Conservation (phyloP, 1,140 invertebrate genomes). For the Drosophila kanapiae region DNA sequence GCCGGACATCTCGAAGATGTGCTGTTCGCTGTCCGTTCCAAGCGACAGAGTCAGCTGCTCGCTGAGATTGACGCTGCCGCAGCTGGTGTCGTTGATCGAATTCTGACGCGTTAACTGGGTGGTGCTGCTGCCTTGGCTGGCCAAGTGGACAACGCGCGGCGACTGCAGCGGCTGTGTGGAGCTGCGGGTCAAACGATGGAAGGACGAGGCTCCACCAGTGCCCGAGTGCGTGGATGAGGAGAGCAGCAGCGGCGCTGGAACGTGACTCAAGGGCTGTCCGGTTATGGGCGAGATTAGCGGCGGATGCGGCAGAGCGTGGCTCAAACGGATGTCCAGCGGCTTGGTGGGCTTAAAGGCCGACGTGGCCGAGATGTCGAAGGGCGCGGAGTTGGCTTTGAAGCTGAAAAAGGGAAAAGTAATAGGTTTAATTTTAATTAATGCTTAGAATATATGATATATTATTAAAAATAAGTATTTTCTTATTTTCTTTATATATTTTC, state of each 20-base stretch:
- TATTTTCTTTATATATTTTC: too few species aligned
- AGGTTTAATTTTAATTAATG: not conserved
- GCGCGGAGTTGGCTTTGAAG: constrained; percentile 80
- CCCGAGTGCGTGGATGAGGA: constrained; percentile 64
- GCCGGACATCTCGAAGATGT: constrained; percentile 83
- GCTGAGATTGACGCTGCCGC: constrained; percentile 57
- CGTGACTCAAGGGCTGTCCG: constrained; percentile 69
- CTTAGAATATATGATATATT: not conserved
- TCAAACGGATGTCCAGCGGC: constrained; percentile 67
- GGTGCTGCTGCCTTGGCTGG: constrained; percentile 33
- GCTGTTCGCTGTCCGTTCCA: constrained; percentile 70
- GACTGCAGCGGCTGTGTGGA: constrained; percentile 73
- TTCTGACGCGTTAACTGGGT: constrained; percentile 48
- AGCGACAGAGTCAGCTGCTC: constrained; percentile 67
- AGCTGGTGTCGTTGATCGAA: constrained; percentile 56
- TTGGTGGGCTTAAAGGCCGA: constrained; percentile 81
- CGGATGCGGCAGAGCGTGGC: constrained; percentile 32
- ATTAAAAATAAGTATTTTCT: not conserved
- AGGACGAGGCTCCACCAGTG: constrained; percentile 37
- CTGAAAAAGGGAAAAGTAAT: constrained; percentile 29
- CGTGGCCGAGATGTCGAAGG: constrained; percentile 73
- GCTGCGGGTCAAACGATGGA: constrained; percentile 63
- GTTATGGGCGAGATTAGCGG: constrained; percentile 70
- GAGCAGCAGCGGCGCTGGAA: constrained; percentile 62
- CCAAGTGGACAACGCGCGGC: constrained; percentile 61